These are phyloP conservation scores for Macrophya alboannulata DNA, from an alignment of 2,888 invertebrate species.

Conservation along the genomic window DNA sequence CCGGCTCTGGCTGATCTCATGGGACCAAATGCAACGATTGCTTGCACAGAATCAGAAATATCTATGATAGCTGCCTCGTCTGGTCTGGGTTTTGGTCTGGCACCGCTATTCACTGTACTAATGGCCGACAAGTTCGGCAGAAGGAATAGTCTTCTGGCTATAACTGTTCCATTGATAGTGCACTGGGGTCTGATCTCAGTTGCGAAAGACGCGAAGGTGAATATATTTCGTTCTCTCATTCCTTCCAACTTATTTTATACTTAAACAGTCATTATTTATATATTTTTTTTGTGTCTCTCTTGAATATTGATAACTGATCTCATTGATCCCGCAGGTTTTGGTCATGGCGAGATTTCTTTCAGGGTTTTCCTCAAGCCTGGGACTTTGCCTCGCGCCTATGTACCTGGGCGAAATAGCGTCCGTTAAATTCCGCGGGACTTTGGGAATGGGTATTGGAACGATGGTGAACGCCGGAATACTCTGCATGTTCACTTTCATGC, in stretches of 20 bases:
- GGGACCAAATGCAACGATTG: slow-evolving; percentile 66
- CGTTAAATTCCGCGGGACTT: slow-evolving; percentile 81
- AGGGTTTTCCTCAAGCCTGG: slow-evolving; percentile 66
- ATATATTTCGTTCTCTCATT: slow-evolving; percentile 53
- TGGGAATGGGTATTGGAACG: slow-evolving; percentile 83
- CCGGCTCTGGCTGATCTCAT: slow-evolving; percentile 66
- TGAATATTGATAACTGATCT: no score
- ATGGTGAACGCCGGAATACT: slow-evolving; percentile 78
- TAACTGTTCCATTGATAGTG: slow-evolving; percentile 62
- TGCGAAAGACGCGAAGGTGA: slow-evolving; percentile 66
- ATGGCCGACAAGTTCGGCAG: slow-evolving; percentile 68
- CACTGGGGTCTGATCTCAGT: slow-evolving; percentile 67
- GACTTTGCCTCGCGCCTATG: slow-evolving; percentile 64
- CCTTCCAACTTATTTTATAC: no score
- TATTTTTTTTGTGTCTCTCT: neutral
- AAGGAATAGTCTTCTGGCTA: slow-evolving; percentile 66
- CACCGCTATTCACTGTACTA: slow-evolving; percentile 62
- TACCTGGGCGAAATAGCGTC: slow-evolving; percentile 71
- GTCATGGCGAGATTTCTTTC: slow-evolving; percentile 66
- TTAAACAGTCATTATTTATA: no score
- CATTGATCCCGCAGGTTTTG: slow-evolving; percentile 62
- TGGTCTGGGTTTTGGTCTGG: slow-evolving; percentile 65
- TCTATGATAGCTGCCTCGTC: slow-evolving; percentile 67
- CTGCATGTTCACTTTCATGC: slow-evolving; percentile 68
- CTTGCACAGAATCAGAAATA: slow-evolving; percentile 62